Base-by-base conservation (phyloP, 2,113 vertebrate genomes). In the Calidris pugnax region DNA sequence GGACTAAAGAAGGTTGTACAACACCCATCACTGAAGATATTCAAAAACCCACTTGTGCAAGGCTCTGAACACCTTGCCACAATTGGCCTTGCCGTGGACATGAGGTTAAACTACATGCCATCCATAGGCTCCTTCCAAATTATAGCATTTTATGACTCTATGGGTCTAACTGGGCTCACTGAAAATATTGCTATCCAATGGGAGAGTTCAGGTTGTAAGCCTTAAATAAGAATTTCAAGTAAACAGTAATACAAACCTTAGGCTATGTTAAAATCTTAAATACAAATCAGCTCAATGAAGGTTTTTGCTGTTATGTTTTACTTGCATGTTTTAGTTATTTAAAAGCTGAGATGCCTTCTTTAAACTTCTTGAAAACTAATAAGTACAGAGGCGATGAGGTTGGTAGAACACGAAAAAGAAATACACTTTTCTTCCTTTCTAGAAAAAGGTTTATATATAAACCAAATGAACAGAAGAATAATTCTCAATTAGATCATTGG, bases 31-130 rank as follows among this genome's bases (percentile, higher is more conserved):
- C 41, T 37, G 15, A 7, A 68, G 26, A 41, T 8, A 59, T 3
- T 3, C 4, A 33, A 69, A 82, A 78, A 32, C 7, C 4, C 41
- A 56, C 0, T 2, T 22, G 17, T 4, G 5, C 45, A 62, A 77
- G 90, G 17, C 20, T 56, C 35, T 35, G 13, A 69, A 35, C 20
- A 71, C n/a, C 26, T 7, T 67, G n/a, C 17, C 30, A 24, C 2
- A 56, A 30, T 0, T 12, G 7, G 19, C 22, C 45, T 43, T 30
- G 10, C 7, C 15, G 8, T 2, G 1, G 32, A 8, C 12, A 71
- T 1, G 2, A 83, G 14, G 19, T 60, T 56, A 50, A 20, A 28
- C 28, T 27, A 35, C 3, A 20, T 0, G 4, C 23, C 2, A 0
- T 10, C 10, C 9, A 35, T 4, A 51, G 8, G 4, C 35, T 7